Conservation (phyloP, 2,113 vertebrate species). For the Tragelaphus buxtoni region DNA sequence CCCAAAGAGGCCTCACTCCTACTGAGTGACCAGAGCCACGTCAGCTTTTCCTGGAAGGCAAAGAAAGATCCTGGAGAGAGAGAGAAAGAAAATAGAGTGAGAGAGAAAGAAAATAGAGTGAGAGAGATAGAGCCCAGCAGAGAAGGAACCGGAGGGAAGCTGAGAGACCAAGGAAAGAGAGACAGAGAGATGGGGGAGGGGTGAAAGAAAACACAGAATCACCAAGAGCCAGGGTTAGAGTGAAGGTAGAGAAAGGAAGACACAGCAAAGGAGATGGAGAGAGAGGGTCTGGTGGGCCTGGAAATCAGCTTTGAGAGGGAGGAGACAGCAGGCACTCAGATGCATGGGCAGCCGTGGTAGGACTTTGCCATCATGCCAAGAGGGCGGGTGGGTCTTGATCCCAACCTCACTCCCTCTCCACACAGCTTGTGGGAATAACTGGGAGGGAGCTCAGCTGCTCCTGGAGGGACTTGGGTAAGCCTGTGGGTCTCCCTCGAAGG, state of each 20-base stretch:
- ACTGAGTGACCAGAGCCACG: neutral
- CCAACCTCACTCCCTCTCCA: too few species aligned
- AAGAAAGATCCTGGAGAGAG: too few species aligned
- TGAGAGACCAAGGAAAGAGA: too few species aligned
- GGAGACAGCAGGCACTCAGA: neutral
- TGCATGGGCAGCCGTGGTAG: rapidly evolving
- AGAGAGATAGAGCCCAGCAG: too few species aligned
- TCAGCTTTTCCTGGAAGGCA: slow-evolving; percentile 52
- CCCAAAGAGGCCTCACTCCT: neutral
- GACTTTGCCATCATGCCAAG: neutral
- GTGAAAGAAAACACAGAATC: neutral
- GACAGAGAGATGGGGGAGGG: too few species aligned
- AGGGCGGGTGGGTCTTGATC: neutral
- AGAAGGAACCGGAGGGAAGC: too few species aligned
- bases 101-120: too few species aligned
- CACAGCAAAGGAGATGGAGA: neutral
- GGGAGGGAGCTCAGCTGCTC: neutral
- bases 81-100: too few species aligned
- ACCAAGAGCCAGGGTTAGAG: neutral
- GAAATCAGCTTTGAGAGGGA: neutral
- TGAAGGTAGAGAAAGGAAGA: neutral
- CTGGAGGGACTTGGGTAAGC: neutral
- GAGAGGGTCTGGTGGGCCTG: neutral
- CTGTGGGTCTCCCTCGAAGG: neutral
- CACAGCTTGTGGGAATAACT: neutral